Evolutionary conservation across 2,113 vertebrate species (phyloP), one percentile per base, ranked within the genome.

Genomic region (Dipodomys spectabilis): DNA sequence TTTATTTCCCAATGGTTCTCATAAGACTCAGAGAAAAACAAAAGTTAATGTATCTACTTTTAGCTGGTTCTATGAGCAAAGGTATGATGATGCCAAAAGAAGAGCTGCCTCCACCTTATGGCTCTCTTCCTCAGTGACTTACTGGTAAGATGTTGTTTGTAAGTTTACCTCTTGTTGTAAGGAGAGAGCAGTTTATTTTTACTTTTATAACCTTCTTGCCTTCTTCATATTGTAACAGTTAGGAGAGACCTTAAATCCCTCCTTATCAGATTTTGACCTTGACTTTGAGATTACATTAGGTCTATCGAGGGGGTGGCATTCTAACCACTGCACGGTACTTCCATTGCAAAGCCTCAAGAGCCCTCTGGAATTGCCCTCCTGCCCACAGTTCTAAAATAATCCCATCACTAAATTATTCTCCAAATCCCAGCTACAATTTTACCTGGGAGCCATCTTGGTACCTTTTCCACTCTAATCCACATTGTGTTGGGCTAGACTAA

Each of bases 21-120:
- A 57, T 2, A 65, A 69, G 68, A 64, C 25, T 90, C 28, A 20
- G 84, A 49, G 65, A 90, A 89, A 75, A 22, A 13, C 6, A 78
- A 64, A 86, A 27, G 60, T 22, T 49, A 75, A 7, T 18, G 12
- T 62, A n/a, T 64, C 87, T 78, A 22, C 60, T 62, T 64, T 77
- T 4, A 65, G 35, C 44, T 39, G 16, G 35, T 45, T 28, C 1
- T 19, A 13, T 19, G 53, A 49, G 12, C 64, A 74, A 84, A 65
- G 69, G 57, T 39, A 15, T 18, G 28, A 20, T 23, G 49, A 53
- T 4, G 30, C 28, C 19, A 85, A n/a, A 86, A 89, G 89, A 60
- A 92, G 75, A n/a, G 72, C 23, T 80, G 72, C 75, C 57, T 79
- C 94, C 75, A 68, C 83, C 92, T 94, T 81, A 72, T 91, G 92